Evolutionary conservation across 2,797 vertebrate species (phyloP).

Genomic region (Falco columbarius): DNA sequence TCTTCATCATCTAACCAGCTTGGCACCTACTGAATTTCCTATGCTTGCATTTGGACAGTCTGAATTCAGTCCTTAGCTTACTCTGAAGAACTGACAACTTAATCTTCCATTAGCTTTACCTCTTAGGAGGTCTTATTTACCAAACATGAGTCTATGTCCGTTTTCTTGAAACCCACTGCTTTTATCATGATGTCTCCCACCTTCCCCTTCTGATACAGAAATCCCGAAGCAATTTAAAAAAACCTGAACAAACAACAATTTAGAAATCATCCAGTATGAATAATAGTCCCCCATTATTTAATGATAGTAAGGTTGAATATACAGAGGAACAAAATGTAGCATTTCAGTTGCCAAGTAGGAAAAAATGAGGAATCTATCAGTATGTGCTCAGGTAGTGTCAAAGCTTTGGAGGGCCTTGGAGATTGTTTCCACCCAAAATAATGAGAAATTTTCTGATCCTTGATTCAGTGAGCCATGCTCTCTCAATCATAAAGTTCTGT

Average conservation of each 20-base stretch:
- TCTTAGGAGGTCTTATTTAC: background rate
- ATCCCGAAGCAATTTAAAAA: background rate
- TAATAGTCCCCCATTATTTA: background rate
- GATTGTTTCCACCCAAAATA: background rate
- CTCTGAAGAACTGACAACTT: background rate
- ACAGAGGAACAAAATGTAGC: background rate
- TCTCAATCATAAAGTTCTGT: background rate
- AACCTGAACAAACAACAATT: too few species aligned
- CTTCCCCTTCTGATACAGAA: background rate
- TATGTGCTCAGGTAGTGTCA: background rate
- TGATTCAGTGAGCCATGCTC: background rate
- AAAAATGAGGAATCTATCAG: background rate
- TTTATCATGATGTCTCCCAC: background rate
- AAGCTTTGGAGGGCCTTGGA: background rate
- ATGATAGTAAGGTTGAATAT: background rate
- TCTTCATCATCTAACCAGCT: background rate
- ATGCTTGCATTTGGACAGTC: background rate
- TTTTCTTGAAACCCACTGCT: background rate
- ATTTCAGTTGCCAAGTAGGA: background rate
- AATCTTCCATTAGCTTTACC: background rate
- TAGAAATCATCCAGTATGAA: background rate
- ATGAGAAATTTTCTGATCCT: background rate
- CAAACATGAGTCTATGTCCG: background rate
- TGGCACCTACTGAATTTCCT: background rate
- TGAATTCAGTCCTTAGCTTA: background rate